phyloP scores from a whole-genome alignment of 2,797 vertebrate genomes.

The Sardinella longiceps region DNA sequence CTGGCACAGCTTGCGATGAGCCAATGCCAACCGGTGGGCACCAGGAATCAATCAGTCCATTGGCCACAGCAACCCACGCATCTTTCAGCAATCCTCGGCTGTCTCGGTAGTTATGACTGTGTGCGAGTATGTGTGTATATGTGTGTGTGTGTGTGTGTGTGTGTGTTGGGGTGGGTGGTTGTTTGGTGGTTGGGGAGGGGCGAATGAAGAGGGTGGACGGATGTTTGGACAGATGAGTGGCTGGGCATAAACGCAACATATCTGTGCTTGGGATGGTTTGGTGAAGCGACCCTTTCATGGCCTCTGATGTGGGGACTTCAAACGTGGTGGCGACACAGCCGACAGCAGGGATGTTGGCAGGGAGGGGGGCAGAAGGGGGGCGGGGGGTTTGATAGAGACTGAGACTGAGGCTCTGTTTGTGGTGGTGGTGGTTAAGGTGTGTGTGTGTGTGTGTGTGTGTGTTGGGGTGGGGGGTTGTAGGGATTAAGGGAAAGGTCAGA shows the following conservation, averaged over 20 bases:
- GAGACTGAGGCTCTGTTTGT: slow-evolving; percentile 34
- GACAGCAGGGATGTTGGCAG: slow-evolving; percentile 39
- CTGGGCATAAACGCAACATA: background rate
- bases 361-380: slow-evolving; percentile 25
- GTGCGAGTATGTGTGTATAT: too few relatives aligned
- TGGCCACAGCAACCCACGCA: background rate
- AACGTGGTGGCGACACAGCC: slow-evolving; percentile 44
- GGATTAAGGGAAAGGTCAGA: slow-evolving; percentile 61
- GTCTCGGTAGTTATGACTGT: background rate
- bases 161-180: background rate
- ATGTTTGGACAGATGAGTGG: slow-evolving; percentile 32
- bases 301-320: slow-evolving; percentile 66
- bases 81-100: background rate
- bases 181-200: background rate
- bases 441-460: background rate
- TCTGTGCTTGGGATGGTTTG: slow-evolving; percentile 11
- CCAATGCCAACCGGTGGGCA: background rate
- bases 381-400: slow-evolving; percentile 51
- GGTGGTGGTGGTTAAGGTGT: background rate
- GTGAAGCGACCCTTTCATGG: slow-evolving; percentile 55
- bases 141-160: too few relatives aligned
- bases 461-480: background rate
- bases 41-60: background rate
- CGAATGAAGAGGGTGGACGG: background rate
- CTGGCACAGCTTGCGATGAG: slow-evolving; percentile 3